phyloP scores from a whole-genome alignment of 2,888 invertebrate species.

The Phrixothrix hirtus region DNA sequence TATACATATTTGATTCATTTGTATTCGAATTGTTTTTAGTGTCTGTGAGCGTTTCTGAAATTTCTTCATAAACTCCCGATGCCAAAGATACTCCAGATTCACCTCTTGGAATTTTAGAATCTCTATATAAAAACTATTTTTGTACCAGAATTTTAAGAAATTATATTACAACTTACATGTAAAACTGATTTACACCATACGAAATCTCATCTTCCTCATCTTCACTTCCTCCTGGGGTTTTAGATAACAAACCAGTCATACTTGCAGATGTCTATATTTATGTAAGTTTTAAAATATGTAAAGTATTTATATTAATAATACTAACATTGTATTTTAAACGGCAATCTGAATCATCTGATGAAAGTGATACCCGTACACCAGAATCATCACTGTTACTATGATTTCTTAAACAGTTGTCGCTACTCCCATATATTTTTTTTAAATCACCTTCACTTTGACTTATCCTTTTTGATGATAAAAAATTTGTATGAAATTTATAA shows the following conservation, averaged over 20 bases:
- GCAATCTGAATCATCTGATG: constrained; percentile 48
- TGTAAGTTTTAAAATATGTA: neutral
- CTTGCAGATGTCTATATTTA: constrained; percentile 20
- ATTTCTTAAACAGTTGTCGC: constrained; percentile 37
- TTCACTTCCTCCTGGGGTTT: constrained; percentile 55
- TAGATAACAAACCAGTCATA: constrained; percentile 40
- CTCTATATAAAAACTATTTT: constrained; percentile 8
- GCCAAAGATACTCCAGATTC: constrained; percentile 64
- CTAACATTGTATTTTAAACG: constrained; percentile 36
- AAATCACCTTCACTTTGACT: constrained; percentile 61
- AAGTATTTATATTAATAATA: no score
- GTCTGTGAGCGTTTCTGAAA: constrained; percentile 55
- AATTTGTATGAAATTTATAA: constrained; percentile 2
- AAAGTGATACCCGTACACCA: constrained; percentile 50
- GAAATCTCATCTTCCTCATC: constrained; percentile 16
- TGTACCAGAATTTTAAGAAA: constrained; percentile 5
- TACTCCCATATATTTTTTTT: constrained; percentile 38
- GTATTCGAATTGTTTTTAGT: neutral
- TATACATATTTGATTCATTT: constrained; percentile 13
- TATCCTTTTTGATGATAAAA: constrained; percentile 46
- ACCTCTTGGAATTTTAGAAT: constrained; percentile 52
- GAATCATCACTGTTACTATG: constrained; percentile 48
- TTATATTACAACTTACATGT: constrained; percentile 8
- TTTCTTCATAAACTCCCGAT: constrained; percentile 73
- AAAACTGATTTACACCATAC: neutral